phyloP scores from a whole-genome alignment of 2,113 vertebrate species.

The Hemiprocne comata region DNA sequence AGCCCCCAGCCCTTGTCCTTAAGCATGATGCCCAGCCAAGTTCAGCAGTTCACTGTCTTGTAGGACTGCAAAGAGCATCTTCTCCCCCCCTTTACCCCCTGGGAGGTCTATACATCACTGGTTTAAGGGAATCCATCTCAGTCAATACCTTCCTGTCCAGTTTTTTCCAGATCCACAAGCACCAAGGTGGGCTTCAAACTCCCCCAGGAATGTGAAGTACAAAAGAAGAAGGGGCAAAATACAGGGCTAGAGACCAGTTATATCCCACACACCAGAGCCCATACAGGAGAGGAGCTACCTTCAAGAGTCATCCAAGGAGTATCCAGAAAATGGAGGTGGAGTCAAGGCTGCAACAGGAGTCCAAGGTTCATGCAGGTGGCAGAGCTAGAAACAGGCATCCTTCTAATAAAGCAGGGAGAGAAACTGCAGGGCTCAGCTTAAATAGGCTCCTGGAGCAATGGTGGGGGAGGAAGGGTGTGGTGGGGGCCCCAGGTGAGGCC shows the following conservation, averaged over 20 bases:
- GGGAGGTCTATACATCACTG: accelerated
- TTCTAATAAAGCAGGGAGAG: accelerated
- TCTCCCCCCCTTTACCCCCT: neutral
- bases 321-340: neutral
- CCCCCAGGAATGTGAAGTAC: neutral
- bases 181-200: neutral
- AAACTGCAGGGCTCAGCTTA: neutral
- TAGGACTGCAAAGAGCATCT: neutral
- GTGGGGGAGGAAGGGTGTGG: neutral
- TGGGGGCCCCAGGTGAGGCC: neutral
- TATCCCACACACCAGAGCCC: neutral
- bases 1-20: neutral
- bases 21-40: no score
- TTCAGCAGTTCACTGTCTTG: neutral
- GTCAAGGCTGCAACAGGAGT: neutral
- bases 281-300: neutral
- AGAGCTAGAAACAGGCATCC: accelerated
- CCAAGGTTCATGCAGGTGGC: neutral
- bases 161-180: neutral
- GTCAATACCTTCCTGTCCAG: neutral
- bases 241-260: neutral
- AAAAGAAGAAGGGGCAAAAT: neutral
- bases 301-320: neutral
- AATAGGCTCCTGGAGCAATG: neutral
- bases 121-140: neutral